Evolutionary conservation across 2,888 invertebrate genomes (phyloP).

Genomic region (Oxycera nigricornis): DNA sequence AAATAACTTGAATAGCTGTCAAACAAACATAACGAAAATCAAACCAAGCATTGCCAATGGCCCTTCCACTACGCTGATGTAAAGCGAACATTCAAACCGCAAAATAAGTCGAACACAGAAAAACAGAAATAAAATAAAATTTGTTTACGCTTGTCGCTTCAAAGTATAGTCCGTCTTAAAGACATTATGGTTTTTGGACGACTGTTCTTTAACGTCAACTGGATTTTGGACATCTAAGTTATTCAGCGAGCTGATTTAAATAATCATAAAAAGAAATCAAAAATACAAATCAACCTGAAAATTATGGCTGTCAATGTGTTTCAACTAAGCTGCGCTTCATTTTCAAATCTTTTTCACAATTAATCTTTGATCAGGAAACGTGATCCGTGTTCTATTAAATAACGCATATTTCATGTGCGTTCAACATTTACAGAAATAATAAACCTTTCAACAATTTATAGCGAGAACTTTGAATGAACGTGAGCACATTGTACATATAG

Average conservation of each 20-base stretch:
- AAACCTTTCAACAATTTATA: too few relatives aligned
- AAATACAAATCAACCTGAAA: background rate
- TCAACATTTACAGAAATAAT: too few relatives aligned
- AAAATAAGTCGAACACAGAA: too few relatives aligned
- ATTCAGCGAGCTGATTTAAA: conserved; percentile 27
- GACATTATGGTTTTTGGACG: conserved; percentile 6
- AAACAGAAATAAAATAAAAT: conserved; percentile 18
- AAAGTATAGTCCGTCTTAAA: conserved; percentile 23
- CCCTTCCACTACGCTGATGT: too few relatives aligned
- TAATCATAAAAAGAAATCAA: background rate
- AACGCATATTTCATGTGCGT: background rate
- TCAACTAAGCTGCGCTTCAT: background rate
- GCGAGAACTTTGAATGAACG: too few relatives aligned
- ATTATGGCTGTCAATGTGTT: background rate
- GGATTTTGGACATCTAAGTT: conserved; percentile 10
- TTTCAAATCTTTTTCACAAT: background rate
- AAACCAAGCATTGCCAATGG: too few relatives aligned
- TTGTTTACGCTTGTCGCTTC: conserved; percentile 39
- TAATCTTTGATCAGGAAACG: too few relatives aligned
- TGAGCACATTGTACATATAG: background rate
- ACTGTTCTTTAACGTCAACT: conserved; percentile 28
- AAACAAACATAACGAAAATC: too few relatives aligned
- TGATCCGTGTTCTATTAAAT: too few relatives aligned
- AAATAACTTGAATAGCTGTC: too few relatives aligned
- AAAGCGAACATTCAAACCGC: too few relatives aligned